A percentile compares a stretch with the other conserved stretches of the same genome.
Conservation (phyloP, 2,888 invertebrate genomes). For the Conus canariensis region DNA sequence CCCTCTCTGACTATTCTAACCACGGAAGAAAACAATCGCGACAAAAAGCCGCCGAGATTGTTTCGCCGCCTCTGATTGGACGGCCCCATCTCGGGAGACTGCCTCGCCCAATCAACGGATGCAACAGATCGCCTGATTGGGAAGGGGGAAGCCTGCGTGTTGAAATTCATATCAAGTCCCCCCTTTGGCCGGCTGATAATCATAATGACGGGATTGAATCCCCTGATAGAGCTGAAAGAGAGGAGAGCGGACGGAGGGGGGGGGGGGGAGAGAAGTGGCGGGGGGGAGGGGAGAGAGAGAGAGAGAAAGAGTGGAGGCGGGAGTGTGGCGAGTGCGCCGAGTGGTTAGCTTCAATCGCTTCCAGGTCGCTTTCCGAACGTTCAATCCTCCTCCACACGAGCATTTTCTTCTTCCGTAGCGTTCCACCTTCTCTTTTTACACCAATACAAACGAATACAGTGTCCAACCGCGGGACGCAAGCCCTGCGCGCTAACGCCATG, state of each 20-base stretch:
- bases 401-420: no score
- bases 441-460: no score
- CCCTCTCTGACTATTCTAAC: constrained; percentile 1
- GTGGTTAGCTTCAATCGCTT: no score
- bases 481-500: no score
- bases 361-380: no score
- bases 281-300: neutral
- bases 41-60: constrained; percentile 20
- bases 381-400: no score
- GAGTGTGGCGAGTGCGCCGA: no score
- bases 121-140: constrained; percentile 46
- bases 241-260: neutral
- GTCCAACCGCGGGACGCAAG: no score
- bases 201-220: constrained; percentile 49
- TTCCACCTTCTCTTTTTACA: no score
- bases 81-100: constrained; percentile 44
- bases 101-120: constrained; percentile 11
- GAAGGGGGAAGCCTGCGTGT: constrained; percentile 24
- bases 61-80: constrained; percentile 37
- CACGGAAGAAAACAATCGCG: constrained; percentile 33
- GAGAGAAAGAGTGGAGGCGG: neutral
- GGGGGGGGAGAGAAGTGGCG: neutral
- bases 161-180: constrained; percentile 51
- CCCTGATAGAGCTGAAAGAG: neutral
- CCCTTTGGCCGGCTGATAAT: constrained; percentile 44